Base-by-base conservation (phyloP, 2,888 invertebrate species). In the Stenodera caucasica region DNA sequence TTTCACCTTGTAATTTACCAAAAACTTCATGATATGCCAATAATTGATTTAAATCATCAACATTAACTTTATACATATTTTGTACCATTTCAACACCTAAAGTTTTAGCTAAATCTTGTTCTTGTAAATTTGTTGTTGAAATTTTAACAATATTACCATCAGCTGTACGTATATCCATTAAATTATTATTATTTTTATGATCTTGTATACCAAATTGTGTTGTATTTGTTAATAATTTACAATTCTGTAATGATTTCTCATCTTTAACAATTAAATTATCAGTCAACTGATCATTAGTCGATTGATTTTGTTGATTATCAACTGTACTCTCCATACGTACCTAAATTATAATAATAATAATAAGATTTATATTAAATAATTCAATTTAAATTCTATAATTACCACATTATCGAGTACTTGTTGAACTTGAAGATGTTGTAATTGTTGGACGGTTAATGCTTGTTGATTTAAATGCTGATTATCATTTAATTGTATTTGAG, bases 1-100 rank as follows among this genome's bases (percentile, higher is more conserved):
- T 81, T 70, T 84, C 84, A 65, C 82, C 83, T 70, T 86, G 88
- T 61, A 90, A 79, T 75, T 89, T 89, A 29, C 89, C 90, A 76
- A 90, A 93, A 49, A 93, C 92, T 80, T 93, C 93, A 76, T 93
- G 93, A 80, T 93, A 93, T 40, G 92, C 91, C 66, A 93, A 82
- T 68, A 93, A 81, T 75, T 92, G 92, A 68, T 92, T 92, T 57
- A 93, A 85, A 74, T 93, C 93, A 77, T 93, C 93, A 7, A 92
- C 91, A 77, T 81, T 90, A 6, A 76, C 76, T 82, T 90, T 90
- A 76, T 90, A 90, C 88, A 90, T 90, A 75, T 89, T 90, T 78
- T 92, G 90, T 67, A 92, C 88, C 83, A 92, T 90, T 71, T 90
- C 88, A 49, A 84, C 83, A 58, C 84, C 84, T 58, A 87, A 80